Evolutionary conservation across 2,888 invertebrate genomes (phyloP).

Genomic region (Leptinotarsa tumamoca): DNA sequence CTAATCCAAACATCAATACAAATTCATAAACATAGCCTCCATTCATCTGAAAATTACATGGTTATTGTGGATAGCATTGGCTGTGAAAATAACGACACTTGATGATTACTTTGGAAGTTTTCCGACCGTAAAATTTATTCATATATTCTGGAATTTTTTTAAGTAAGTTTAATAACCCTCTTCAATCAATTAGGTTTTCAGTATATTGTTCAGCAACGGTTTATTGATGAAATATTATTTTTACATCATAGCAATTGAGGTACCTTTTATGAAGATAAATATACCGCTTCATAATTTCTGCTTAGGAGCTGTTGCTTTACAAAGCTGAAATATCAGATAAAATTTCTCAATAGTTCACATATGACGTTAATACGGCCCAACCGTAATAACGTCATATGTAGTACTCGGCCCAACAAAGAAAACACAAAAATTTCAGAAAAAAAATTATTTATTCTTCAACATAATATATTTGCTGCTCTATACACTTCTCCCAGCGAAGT

Average conservation of each 20-base stretch:
- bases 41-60: slow-evolving; percentile 2
- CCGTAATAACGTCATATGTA: no score
- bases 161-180: neutral
- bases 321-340: no score
- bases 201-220: neutral
- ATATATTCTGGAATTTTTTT: neutral
- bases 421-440: no score
- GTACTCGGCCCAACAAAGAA: no score
- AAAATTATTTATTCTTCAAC: no score
- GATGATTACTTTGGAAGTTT: slow-evolving; percentile 12
- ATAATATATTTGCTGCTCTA: no score
- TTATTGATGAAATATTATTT: neutral
- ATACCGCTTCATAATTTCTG: no score
- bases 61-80: slow-evolving; percentile 6
- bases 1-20: slow-evolving; percentile 3
- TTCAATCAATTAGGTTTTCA: neutral
- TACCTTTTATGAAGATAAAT: no score
- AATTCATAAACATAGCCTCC: slow-evolving; percentile 2
- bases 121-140: slow-evolving; percentile 10
- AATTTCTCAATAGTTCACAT: no score
- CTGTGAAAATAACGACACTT: slow-evolving; percentile 11
- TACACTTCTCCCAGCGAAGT: no score
- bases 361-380: no score
- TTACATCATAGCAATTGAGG: neutral
- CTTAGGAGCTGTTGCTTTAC: no score